Conservation (phyloP, 2,888 invertebrate genomes). For the Nezara viridula region DNA sequence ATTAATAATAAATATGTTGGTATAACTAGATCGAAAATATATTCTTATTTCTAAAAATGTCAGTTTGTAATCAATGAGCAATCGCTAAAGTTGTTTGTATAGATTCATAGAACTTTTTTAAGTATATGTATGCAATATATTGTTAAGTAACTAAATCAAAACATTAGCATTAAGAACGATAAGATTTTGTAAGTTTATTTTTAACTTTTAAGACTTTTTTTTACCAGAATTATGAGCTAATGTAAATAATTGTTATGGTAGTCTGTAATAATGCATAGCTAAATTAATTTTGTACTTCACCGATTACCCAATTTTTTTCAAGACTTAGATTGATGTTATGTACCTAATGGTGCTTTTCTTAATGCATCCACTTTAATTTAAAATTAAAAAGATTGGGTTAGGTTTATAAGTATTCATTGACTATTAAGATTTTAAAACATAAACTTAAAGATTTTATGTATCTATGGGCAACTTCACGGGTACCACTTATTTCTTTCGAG, state of each 20-base stretch:
- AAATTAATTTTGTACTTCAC: neutral
- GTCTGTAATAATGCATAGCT: neutral
- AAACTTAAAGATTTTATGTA: neutral
- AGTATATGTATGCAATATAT: neutral
- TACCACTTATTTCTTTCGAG: neutral
- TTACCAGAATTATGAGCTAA: too few relatives aligned
- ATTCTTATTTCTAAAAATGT: too few relatives aligned
- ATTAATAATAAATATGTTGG: too few relatives aligned
- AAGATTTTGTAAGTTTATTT: neutral
- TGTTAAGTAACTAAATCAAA: neutral
- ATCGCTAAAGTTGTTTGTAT: too few relatives aligned
- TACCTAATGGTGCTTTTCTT: neutral
- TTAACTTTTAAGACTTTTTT: neutral
- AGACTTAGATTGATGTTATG: neutral
- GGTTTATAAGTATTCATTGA: neutral
- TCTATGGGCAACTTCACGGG: neutral
- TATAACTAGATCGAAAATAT: too few relatives aligned
- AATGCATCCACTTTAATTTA: neutral
- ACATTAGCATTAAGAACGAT: neutral
- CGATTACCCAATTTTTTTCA: neutral
- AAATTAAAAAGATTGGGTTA: neutral
- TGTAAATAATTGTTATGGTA: neutral
- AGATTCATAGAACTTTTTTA: too few relatives aligned
- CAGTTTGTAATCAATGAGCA: too few relatives aligned
- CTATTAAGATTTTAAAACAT: neutral